phyloP scores from a whole-genome alignment of 2,797 vertebrate species.

The Sylvia borin region DNA sequence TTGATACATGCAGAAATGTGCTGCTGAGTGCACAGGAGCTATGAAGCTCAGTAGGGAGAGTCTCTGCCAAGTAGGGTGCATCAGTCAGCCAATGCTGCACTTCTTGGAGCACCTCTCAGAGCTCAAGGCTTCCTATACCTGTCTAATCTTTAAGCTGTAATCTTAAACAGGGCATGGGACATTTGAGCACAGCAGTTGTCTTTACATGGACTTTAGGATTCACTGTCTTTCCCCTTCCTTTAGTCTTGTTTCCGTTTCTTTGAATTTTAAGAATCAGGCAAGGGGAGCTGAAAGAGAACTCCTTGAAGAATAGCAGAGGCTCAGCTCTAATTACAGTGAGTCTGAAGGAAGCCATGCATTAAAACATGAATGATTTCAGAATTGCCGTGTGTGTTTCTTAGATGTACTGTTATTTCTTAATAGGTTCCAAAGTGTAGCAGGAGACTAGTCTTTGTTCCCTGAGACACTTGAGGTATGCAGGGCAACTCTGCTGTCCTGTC shows the following conservation, averaged over 20 bases:
- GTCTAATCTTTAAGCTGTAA: neutral
- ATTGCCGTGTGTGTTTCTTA: neutral
- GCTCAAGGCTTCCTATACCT: neutral
- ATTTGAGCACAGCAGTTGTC: neutral
- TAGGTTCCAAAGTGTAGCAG: neutral
- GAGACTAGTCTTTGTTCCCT: neutral
- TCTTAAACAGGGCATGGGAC: neutral
- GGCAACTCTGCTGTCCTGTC: neutral
- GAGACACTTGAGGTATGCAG: neutral
- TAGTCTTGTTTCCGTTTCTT: neutral
- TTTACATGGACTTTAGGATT: neutral
- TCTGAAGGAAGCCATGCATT: neutral
- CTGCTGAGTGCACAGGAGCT: neutral
- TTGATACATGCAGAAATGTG: neutral
- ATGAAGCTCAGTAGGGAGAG: rapidly evolving
- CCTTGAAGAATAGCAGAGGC: neutral
- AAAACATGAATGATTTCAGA: conserved; percentile 37
- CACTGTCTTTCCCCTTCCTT: neutral
- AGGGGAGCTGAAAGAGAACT: neutral
- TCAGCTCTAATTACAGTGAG: conserved; percentile 7
- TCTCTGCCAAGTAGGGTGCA: neutral
- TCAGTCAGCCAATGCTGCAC: neutral
- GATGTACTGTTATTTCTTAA: conserved; percentile 3
- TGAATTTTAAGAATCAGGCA: neutral
- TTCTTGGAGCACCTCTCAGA: neutral